A percentile compares a stretch with the other conserved stretches of the same genome.
These are phyloP conservation scores for Vimba vimba DNA, from an alignment of 2,113 vertebrate species.

Conservation along the genomic window DNA sequence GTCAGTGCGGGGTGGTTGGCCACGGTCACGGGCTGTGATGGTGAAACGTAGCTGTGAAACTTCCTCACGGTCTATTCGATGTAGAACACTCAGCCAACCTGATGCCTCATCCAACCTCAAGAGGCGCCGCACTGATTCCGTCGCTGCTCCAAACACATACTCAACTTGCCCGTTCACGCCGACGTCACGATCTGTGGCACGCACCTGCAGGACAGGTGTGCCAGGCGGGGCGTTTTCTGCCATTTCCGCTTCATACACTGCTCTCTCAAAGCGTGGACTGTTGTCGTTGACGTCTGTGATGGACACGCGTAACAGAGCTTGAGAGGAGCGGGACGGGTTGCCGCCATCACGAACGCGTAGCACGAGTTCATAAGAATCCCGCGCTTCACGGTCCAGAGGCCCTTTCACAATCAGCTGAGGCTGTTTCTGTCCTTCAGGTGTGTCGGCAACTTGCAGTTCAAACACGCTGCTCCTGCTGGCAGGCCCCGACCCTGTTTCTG, in stretches of 20 bases:
- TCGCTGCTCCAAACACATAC: constrained; percentile 92
- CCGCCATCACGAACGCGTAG: constrained; percentile 92
- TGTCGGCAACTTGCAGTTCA: constrained; percentile 94
- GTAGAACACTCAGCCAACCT: constrained; percentile 92
- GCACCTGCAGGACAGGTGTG: constrained; percentile 91
- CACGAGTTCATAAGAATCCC: constrained; percentile 92
- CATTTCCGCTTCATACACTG: constrained; percentile 91
- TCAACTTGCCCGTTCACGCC: constrained; percentile 97
- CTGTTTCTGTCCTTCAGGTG: constrained; percentile 94
- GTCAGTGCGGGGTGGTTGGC: constrained; percentile 91
- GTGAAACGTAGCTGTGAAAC: constrained; percentile 92
- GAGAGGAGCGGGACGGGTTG: constrained; percentile 88
- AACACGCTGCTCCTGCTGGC: constrained; percentile 85
- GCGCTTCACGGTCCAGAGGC: constrained; percentile 88
- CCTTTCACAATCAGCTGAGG: constrained; percentile 98
- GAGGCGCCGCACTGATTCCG: constrained; percentile 86
- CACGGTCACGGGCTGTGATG: constrained; percentile 88
- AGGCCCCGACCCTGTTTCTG: constrained; percentile 62
- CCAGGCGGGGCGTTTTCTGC: constrained; percentile 93
- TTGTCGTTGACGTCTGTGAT: constrained; percentile 98
- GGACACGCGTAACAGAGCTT: constrained; percentile 90
- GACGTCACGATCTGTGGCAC: constrained; percentile 88
- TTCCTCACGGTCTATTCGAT: constrained; percentile 93
- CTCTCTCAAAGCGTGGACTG: constrained; percentile 92
- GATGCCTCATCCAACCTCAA: constrained; percentile 91